Base-by-base conservation (phyloP, 2,113 vertebrate species). In the Rana temporaria region DNA sequence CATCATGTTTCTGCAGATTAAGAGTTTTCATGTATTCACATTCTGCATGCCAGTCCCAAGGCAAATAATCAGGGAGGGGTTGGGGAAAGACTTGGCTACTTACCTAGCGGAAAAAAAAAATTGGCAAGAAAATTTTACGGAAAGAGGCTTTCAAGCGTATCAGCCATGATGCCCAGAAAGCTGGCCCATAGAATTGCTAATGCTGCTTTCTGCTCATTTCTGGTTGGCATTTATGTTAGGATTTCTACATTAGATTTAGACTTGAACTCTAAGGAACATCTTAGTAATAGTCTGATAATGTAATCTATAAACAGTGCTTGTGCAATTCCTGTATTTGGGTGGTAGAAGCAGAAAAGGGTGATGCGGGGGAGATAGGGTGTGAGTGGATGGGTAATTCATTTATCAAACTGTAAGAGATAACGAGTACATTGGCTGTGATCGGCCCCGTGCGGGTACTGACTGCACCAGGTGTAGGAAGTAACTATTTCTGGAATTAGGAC, bases 221-320 rank as follows among this genome's bases (percentile, higher is more conserved):
- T 19, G 9, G 20, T 22, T 8, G 18, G 19, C 20, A 12, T 62
- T 11, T 62, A 2, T 62, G 8, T 11, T 48, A 6, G 1, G 42
- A 2, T 9, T 7, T 60, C 7, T 16, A 60, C 19, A 22, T 60
- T n/a, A 6, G 59, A 7, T 5, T n/a, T n/a, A 60, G 19, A 20
- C 59, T 60, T 60, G 59, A 60, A 17, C 57, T n/a, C 65, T 42
- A 34, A 26, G 20, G 11, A 52, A 38, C 14, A 56, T 57, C 32
- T 70, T 48, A 79, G 78, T 59, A 60, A 60, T 18, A 18, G 66
- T 69, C 32, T 80, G 38, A 59, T 80, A 62, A 70, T 48, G 18
- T 52, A 8, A 22, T 11, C n/a, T 60, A 34, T 79, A 79, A 70
- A 69, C 66, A 70, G 16, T n/a, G 1, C 11, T 57, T 69, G 20